phyloP scores from a whole-genome alignment of 2,113 vertebrate species.

The Columbina picui region DNA sequence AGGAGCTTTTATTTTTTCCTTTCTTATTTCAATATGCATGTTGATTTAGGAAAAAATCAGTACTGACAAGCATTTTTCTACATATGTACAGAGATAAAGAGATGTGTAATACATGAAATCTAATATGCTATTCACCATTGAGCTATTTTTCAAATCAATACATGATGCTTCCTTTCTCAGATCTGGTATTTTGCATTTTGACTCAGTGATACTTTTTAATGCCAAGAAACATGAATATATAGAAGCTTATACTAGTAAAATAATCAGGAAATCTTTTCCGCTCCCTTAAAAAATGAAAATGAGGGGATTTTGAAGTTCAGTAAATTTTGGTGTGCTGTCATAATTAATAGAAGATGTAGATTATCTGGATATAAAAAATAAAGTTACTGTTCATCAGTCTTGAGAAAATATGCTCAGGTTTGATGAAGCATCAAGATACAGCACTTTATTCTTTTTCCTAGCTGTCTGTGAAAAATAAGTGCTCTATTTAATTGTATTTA shows the following conservation, averaged over 20 bases:
- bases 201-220: not conserved
- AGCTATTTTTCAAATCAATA: not conserved
- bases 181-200: not conserved
- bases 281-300: not conserved
- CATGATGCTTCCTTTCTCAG: not conserved
- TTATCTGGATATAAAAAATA: not conserved
- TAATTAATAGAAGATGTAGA: not conserved
- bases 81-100: not conserved
- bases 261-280: not conserved
- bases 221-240: not conserved
- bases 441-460: not conserved
- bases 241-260: not conserved
- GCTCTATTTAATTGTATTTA: not conserved
- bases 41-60: not conserved
- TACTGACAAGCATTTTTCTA: not conserved
- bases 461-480: constrained; percentile 17
- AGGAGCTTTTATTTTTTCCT: not conserved
- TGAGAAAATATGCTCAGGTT: not conserved
- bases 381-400: not conserved
- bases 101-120: not conserved
- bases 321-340: not conserved
- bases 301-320: not conserved
- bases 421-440: not conserved
- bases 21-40: not conserved
- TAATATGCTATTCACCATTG: not conserved